Evolutionary conservation across 2,888 invertebrate genomes (phyloP).

Genomic region (Oxyteleia sp.): DNA sequence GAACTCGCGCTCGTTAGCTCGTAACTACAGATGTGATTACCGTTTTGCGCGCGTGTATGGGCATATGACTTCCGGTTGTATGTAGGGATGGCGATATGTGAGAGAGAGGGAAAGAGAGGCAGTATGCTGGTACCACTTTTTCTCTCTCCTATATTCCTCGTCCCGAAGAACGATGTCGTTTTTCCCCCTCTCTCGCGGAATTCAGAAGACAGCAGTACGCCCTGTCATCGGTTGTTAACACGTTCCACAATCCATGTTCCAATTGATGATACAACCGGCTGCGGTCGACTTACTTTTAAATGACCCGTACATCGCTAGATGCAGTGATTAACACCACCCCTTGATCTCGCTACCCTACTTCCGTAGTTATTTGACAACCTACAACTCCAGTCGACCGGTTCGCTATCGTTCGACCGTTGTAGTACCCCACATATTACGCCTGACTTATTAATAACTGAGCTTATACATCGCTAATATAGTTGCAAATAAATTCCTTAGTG

Average conservation of each 20-base stretch:
- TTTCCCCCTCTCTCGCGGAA: conserved; percentile 62
- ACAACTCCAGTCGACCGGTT: not conserved
- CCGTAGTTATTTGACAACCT: conserved; percentile 7
- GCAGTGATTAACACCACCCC: conserved; percentile 11
- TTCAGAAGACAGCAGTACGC: conserved; percentile 68
- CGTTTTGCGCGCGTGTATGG: conserved; percentile 86
- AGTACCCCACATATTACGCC: conserved; percentile 16
- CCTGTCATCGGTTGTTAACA: conserved; percentile 78
- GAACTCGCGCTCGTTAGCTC: conserved; percentile 66
- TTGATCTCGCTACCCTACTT: conserved; percentile 9
- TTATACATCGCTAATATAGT: not conserved
- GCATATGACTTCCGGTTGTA: conserved; percentile 85
- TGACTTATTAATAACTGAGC: conserved; percentile 13
- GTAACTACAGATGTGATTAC: conserved; percentile 79
- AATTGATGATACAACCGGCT: conserved; percentile 80
- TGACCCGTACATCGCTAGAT: conserved; percentile 77
- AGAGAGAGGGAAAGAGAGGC: conserved; percentile 62
- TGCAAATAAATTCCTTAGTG: not conserved
- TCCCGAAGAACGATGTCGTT: conserved; percentile 69
- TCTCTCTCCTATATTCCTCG: conserved; percentile 69
- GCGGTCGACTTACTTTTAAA: conserved; percentile 78
- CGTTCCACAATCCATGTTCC: conserved; percentile 77
- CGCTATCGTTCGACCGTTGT: not conserved
- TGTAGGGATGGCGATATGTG: conserved; percentile 59
- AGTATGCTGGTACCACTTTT: conserved; percentile 45